Percentiles rank a stretch among this genome's conserved stretches.
phyloP scores from a whole-genome alignment of 2,113 vertebrate species.

The Baryphthengus martii region DNA sequence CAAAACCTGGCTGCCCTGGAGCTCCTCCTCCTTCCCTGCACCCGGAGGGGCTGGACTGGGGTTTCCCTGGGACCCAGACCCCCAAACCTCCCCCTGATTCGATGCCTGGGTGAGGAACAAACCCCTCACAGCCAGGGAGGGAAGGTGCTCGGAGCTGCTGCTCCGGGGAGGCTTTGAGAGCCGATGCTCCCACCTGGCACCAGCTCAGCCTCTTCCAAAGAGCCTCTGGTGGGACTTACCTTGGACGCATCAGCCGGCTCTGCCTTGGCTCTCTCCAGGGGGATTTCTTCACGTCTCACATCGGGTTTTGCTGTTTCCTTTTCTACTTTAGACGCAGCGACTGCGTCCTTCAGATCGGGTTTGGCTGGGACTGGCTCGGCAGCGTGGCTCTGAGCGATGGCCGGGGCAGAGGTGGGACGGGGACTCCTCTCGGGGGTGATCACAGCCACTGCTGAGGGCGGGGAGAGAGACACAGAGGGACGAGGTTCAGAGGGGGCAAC shows the following conservation, averaged over 20 bases:
- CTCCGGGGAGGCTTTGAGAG: not conserved
- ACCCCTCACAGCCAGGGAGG: not conserved
- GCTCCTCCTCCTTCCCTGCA: not conserved
- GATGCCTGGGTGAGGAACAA: accelerated
- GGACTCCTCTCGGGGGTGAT: conserved; percentile 86
- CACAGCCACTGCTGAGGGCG: conserved; percentile 70
- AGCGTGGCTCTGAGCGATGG: conserved; percentile 84
- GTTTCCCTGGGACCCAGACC: not conserved
- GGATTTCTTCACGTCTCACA: conserved; percentile 71
- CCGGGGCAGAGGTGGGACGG: conserved; percentile 90
- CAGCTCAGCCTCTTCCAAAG: not conserved
- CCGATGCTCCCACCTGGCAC: accelerated
- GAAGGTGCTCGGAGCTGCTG: not conserved
- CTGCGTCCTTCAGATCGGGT: not conserved
- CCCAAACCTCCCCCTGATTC: not conserved
- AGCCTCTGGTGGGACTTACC: conserved; percentile 65
- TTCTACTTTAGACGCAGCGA: conserved; percentile 42
- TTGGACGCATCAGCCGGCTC: conserved; percentile 75
- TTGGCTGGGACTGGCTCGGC: conserved; percentile 68
- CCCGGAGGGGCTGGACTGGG: not conserved
- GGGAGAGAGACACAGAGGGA: not conserved
- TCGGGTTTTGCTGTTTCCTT: conserved; percentile 72
- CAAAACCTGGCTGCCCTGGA: accelerated
- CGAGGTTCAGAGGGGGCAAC: not conserved
- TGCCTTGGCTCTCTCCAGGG: conserved; percentile 53